Evolutionary conservation across 1,140 invertebrate genomes (phyloP), one percentile per base, ranked within the genome.

Genomic region (Palaemon carinicauda): DNA sequence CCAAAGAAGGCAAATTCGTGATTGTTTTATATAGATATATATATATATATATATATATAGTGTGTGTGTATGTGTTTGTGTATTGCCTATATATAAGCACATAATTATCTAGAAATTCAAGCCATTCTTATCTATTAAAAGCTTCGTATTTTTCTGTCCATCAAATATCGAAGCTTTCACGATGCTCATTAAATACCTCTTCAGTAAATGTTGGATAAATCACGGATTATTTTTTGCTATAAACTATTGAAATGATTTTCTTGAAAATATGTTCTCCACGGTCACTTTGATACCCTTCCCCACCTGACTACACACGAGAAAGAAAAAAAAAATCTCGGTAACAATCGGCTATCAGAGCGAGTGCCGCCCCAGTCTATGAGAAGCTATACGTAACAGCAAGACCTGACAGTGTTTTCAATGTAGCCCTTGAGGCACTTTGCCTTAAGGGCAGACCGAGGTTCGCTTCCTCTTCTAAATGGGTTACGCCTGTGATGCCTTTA

Each of bases 261-360:
- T 33, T 31, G 24, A 19, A 65, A 41, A 27, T 19, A 17, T 60
- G 24, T 53, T 31, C 19, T 52, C 73, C 31, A 24, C 65, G 24
- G 65, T 27, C 65, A 69, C 73, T 60, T 53, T 52, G 27, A 41
- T 56, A 24, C 31, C 53, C 52, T 53, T 50, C 80, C 78, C 75
- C 75, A 73, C 83, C 82, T 80, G 83, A 86, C 79, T 80, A 86
- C 75, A 73, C 83, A 71, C 77, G 74, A 86, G 79, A 73, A 86
- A 31, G 31, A n/a, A 71, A 83, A 83, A n/a, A 83, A 83, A 83
- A 60, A 41, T 53, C 33, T 31, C 21, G 69, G 74, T 83, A 83
- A 83, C 81, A 83, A 83, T 83, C 71, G 52, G 4, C 71, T 75
- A 83, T 83, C 81, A 83, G 19, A 41, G 41, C 41, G 41, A 41